phyloP scores from a whole-genome alignment of 2,113 vertebrate species.

The Synodontis membranacea region DNA sequence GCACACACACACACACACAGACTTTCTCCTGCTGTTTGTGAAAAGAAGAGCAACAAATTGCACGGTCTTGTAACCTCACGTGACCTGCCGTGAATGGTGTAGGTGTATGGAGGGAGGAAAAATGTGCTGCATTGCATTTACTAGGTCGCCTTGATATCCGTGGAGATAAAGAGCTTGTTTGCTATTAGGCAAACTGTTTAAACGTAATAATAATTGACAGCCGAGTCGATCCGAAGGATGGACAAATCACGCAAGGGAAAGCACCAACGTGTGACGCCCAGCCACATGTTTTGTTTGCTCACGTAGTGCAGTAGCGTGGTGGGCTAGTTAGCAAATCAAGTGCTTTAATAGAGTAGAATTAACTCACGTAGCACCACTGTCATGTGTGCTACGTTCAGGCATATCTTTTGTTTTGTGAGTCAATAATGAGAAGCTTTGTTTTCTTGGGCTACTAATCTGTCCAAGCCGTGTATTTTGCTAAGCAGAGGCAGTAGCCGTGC shows the following conservation, averaged over 20 bases:
- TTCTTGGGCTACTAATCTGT: not conserved
- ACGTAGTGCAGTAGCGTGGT: not conserved
- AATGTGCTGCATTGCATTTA: not conserved
- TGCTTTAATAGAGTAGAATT: not conserved
- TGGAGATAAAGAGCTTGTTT: not conserved
- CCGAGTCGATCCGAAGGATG: no score
- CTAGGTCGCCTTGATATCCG: not conserved
- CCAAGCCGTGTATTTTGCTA: not conserved
- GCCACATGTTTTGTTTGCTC: not conserved
- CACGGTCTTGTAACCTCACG: not conserved
- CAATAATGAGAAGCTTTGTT: no score
- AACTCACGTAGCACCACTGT: not conserved
- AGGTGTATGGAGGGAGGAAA: not conserved
- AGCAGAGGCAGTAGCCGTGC: not conserved
- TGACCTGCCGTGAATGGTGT: conserved; percentile 44
- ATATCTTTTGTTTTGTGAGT: not conserved
- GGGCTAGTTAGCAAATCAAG: not conserved
- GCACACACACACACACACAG: not conserved
- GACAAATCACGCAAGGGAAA: not conserved
- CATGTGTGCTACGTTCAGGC: not conserved
- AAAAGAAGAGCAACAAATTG: not conserved
- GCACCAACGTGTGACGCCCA: not conserved
- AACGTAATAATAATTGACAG: not conserved
- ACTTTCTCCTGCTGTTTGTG: not conserved
- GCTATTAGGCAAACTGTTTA: not conserved